Evolutionary conservation across 2,888 invertebrate genomes (phyloP), one percentile per base, ranked within the genome.

Genomic region (Lysandra bellargus): DNA sequence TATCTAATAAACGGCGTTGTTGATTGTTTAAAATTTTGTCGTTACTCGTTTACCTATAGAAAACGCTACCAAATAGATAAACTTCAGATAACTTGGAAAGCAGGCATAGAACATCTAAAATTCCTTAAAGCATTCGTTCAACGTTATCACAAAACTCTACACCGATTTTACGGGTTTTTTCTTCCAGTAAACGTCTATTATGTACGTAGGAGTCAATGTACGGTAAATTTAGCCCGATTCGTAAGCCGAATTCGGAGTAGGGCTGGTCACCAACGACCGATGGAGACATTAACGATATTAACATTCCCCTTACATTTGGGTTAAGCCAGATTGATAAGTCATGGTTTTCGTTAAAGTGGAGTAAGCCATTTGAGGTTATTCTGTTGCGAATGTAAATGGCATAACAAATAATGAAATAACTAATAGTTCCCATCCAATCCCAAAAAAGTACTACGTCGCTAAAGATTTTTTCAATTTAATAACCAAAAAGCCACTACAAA

Each of bases 171-270:
- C 64, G 64, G 9, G 9, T 61, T 61, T 61, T 12, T 4, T 30
- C 12, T 12, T 12, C 30, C 30, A 9, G 5, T 64, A 2, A 17
- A 69, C 5, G 5, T 33, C 14, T 3, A 33, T 69, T 14, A 69
- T 69, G 69, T 33, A 14, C 14, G 37, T 5, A 37, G 33, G 33
- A 69, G 69, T 69, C 69, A 69, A 69, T 69, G 69, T 14, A 17
- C 69, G 33, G 69, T 69, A 69, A 69, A 69, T 69, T 33, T 33
- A 69, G 69, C 33, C 69, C 69, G 37, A 69, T 69, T 69, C 69
- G 69, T 69, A 33, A 69, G 33, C 30, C 30, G 64, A 69, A 69
- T 69, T 69, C 5, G 69, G 33, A 69, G 69, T 69, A 69, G 33
- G 69, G 69, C 69, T 37, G 33, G 69, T 33, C 33, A 37, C 69